Conservation (phyloP, 2,888 invertebrate species). For the Tenthredo scrophulariae region DNA sequence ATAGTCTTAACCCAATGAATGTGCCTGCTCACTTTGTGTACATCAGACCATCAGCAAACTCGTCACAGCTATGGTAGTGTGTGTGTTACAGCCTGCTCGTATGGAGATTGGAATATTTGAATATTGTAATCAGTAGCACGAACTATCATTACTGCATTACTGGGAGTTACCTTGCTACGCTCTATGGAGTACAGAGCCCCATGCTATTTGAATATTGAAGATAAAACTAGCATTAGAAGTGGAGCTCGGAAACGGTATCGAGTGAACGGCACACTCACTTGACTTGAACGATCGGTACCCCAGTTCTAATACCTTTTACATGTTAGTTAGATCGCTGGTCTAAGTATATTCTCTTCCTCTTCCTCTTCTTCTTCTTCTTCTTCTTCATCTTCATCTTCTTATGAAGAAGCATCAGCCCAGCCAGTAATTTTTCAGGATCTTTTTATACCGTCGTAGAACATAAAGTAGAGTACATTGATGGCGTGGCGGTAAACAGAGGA, state of each 20-base stretch:
- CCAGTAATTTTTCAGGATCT: conserved; percentile 23
- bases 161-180: conserved; percentile 12
- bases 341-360: background rate
- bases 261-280: background rate
- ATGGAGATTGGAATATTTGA: conserved; percentile 71
- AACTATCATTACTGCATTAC: conserved; percentile 63
- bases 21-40: background rate
- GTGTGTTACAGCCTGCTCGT: conserved; percentile 59
- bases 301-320: background rate
- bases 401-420: background rate
- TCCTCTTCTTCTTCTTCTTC: too few species aligned
- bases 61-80: background rate
- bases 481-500: conserved; percentile 18
- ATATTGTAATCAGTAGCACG: conserved; percentile 70
- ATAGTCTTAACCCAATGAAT: background rate
- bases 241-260: conserved; percentile 6
- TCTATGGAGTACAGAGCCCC: background rate
- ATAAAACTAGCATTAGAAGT: conserved; percentile 7
- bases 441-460: conserved; percentile 21
- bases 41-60: background rate
- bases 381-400: background rate
- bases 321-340: background rate
- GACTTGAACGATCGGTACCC: background rate
- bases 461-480: conserved; percentile 31
- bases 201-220: conserved; percentile 30